Evolutionary conservation across 1,140 invertebrate species (phyloP), one percentile per base, ranked within the genome.

Genomic region (Philotrypesis tridentata): DNA sequence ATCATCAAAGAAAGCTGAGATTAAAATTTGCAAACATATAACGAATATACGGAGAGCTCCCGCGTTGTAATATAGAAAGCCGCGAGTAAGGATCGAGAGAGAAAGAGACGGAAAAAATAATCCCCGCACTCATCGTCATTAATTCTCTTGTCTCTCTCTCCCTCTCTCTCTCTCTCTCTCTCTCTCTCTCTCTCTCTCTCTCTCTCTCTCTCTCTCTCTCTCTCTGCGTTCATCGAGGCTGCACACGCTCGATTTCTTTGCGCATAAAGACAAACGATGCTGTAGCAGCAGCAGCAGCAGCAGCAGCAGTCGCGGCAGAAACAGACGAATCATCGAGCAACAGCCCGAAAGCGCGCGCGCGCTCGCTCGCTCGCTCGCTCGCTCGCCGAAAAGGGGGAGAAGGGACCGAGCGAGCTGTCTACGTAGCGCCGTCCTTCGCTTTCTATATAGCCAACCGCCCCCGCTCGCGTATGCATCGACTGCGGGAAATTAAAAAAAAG

Each of bases 401-500:
- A 31, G 25, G 60, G 65, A 29, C 63, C 48, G 71, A 37, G 43
- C 60, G 55, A 80, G 68, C 61, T n/a, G n/a, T n/a, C n/a, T n/a
- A 21, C 27, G n/a, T 6, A 21, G 72, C 25, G 55, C n/a, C 76
- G 67, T 79, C 76, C 76, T 79, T 68, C 60, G 74, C 74, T 23
- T 17, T 65, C 74, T 23, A 37, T 37, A 37, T 37, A 37, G 4
- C 33, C 33, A 5, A 3, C 33, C 33, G 33, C 33, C 33, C 9
- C 43, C 71, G 74, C 74, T 43, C 55, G 68, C 33, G 48, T n/a
- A 5, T 55, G 17, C 48, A 55, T 55, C 48, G 48, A 55, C 48
- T 55, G 48, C 48, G 61, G 79, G 82, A 87, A 87, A 91, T 89
- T 87, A 88, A 89, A 89, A 89, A 90, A 90, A 90, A 90, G 84